Evolutionary conservation across 2,113 vertebrate species (phyloP).

Genomic region (Neogobius melanostomus): DNA sequence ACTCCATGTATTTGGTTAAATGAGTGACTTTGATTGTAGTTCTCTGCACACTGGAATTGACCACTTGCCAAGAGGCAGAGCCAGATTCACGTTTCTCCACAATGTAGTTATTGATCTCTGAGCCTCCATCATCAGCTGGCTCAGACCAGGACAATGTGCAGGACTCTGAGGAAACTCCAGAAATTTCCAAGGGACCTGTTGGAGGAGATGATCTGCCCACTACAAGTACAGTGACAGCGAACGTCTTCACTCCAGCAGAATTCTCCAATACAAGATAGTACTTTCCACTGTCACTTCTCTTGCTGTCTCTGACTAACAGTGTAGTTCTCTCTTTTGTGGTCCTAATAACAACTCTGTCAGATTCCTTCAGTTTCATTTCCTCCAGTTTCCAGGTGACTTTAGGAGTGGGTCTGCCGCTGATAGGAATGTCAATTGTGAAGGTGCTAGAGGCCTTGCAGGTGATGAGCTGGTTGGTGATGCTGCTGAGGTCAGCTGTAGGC

Average conservation of each 20-base stretch:
- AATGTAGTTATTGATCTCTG: slow-evolving; percentile 93
- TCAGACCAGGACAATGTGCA: slow-evolving; percentile 91
- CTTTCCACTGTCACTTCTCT: slow-evolving; percentile 96
- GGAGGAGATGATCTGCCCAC: slow-evolving; percentile 89
- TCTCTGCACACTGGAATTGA: slow-evolving; percentile 96
- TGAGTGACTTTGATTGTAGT: slow-evolving; percentile 95
- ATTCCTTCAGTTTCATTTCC: slow-evolving; percentile 98
- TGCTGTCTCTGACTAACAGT: slow-evolving; percentile 89
- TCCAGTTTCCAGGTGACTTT: slow-evolving; percentile 97
- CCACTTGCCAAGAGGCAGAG: slow-evolving; percentile 92
- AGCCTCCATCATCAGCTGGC: slow-evolving; percentile 91
- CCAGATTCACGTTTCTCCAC: slow-evolving; percentile 97
- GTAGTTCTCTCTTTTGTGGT: slow-evolving; percentile 89
- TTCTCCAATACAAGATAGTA: slow-evolving; percentile 96
- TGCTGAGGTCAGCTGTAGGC: slow-evolving; percentile 95
- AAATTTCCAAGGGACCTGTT: slow-evolving; percentile 88
- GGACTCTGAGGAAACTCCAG: slow-evolving; percentile 91
- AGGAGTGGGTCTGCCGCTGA: slow-evolving; percentile 91
- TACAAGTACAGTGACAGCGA: slow-evolving; percentile 89
- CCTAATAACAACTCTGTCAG: slow-evolving; percentile 88
- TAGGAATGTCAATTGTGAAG: slow-evolving; percentile 94
- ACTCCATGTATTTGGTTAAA: slow-evolving; percentile 97
- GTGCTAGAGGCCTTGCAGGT: slow-evolving; percentile 88
- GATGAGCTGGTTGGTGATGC: slow-evolving; percentile 94
- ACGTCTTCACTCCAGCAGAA: slow-evolving; percentile 89